phyloP scores from a whole-genome alignment of 2,113 vertebrate species.

The Megaleporinus macrocephalus region DNA sequence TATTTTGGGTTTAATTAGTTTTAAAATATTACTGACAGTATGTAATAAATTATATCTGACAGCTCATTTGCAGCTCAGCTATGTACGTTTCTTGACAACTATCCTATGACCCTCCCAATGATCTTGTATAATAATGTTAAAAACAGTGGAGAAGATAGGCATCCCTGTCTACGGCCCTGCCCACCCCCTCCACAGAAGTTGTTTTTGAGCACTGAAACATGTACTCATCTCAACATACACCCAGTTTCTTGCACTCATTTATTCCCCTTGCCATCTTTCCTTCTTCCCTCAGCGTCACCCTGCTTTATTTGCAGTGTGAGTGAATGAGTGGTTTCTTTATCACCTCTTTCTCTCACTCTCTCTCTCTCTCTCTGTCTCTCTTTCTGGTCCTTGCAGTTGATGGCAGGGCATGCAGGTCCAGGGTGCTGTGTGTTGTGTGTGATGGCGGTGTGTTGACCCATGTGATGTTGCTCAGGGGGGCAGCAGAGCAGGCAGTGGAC shows the following conservation, averaged over 20 bases:
- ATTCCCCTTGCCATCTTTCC: constrained; percentile 10
- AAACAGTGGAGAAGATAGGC: too few relatives aligned
- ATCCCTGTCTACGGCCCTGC: too few relatives aligned
- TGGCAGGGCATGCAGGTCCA: constrained; percentile 2
- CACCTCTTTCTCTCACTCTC: background rate
- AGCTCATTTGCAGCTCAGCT: too few relatives aligned
- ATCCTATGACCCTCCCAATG: too few relatives aligned
- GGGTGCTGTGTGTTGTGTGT: background rate
- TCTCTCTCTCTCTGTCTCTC: background rate
- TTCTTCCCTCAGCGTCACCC: constrained; percentile 25
- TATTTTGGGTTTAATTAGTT: too few relatives aligned
- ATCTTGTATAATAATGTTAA: too few relatives aligned
- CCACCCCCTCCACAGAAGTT: too few relatives aligned
- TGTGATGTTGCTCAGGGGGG: constrained; percentile 12
- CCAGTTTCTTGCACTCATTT: background rate
- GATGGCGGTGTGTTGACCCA: constrained; percentile 17
- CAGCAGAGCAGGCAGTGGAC: background rate
- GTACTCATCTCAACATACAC: too few relatives aligned
- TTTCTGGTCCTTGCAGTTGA: constrained; percentile 15
- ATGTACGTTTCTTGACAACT: too few relatives aligned
- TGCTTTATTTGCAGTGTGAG: constrained; percentile 39
- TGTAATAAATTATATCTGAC: too few relatives aligned
- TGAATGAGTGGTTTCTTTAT: constrained; percentile 24
- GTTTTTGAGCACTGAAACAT: background rate
- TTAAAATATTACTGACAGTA: too few relatives aligned